Conservation (phyloP, 2,797 vertebrate species). For the Muscicapa comitata region DNA sequence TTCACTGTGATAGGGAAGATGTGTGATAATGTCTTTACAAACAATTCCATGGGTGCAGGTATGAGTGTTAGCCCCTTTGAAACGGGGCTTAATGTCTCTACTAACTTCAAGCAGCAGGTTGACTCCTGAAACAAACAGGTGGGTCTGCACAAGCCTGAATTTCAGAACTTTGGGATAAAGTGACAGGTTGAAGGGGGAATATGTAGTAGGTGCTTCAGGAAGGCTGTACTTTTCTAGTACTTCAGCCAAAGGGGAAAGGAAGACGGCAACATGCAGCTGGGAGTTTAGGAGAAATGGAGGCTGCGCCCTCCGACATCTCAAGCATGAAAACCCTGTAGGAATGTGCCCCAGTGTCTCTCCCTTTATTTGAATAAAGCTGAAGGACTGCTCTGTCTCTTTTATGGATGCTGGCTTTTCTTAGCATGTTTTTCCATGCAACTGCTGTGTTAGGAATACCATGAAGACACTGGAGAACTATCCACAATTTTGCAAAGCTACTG, state of each 20-base stretch:
- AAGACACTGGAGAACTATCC: not conserved
- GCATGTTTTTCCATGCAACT: not conserved
- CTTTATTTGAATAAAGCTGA: rapidly evolving
- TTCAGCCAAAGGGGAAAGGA: not conserved
- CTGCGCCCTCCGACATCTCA: rapidly evolving
- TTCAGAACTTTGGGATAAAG: not conserved
- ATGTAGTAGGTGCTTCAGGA: not conserved
- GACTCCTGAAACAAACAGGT: not conserved
- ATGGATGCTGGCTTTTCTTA: not conserved
- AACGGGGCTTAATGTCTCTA: not conserved
- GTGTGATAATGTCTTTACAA: not conserved
- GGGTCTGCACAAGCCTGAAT: not conserved
- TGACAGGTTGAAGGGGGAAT: too few relatives aligned
- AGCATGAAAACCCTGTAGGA: not conserved
- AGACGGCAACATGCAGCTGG: not conserved
- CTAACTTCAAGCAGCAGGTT: not conserved
- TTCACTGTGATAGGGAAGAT: not conserved
- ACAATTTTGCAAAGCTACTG: not conserved
- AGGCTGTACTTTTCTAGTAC: not conserved
- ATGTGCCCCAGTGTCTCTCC: not conserved
- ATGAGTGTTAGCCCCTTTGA: not conserved
- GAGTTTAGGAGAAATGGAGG: not conserved
- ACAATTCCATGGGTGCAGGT: not conserved
- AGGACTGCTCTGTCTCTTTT: not conserved
- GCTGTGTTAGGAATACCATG: rapidly evolving